Percentiles rank a stretch among this genome's conserved stretches.
phyloP scores from a whole-genome alignment of 2,888 invertebrate species.

The Rhyacophila evoluta region DNA sequence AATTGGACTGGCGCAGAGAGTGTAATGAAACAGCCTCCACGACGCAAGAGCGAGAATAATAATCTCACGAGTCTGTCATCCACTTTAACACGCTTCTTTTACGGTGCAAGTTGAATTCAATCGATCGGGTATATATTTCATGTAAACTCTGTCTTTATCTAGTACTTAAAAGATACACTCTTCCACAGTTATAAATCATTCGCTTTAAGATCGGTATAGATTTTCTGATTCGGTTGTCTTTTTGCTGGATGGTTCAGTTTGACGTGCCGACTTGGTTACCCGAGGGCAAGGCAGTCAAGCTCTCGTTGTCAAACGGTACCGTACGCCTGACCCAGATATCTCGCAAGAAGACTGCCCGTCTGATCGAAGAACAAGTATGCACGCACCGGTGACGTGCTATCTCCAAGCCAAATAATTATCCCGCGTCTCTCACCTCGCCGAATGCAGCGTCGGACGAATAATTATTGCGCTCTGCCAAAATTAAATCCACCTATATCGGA shows the following conservation, averaged over 20 bases:
- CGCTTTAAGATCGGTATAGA: not conserved
- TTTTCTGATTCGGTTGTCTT: not conserved
- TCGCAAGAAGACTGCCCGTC: not conserved
- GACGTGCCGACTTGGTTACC: not conserved
- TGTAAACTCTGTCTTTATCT: no score
- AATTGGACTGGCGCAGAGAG: constrained; percentile 3
- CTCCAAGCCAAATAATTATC: not conserved
- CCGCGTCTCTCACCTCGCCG: not conserved
- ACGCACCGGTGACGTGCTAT: not conserved
- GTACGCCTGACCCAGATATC: constrained; percentile 26
- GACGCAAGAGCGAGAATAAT: not conserved
- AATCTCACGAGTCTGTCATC: not conserved
- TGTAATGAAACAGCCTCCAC: not conserved
- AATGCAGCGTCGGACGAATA: not conserved
- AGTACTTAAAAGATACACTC: no score
- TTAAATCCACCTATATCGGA: not conserved
- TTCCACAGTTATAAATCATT: not conserved
- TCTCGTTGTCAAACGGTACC: constrained; percentile 17
- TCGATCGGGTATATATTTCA: no score
- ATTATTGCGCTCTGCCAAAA: not conserved
- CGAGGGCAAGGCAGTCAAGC: not conserved
- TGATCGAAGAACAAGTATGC: not conserved
- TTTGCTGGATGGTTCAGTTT: not conserved
- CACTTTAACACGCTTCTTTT: no score
- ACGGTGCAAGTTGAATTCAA: no score